Percentiles rank a stretch among this genome's conserved stretches.
These are phyloP conservation scores for Drosophila azteca DNA, from an alignment of 1,140 invertebrate species.

Conservation along the genomic window DNA sequence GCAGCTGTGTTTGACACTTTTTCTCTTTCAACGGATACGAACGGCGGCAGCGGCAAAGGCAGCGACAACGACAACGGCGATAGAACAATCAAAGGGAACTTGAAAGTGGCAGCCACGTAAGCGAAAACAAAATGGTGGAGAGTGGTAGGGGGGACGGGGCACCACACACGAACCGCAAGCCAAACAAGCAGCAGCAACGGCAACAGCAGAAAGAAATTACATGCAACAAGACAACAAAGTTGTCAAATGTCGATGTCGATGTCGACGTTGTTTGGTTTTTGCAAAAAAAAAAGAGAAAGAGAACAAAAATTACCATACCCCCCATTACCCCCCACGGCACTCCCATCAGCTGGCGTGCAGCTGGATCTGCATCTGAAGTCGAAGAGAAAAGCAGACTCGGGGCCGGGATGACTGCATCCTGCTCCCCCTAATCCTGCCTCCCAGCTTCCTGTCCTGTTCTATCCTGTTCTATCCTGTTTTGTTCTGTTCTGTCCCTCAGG, in stretches of 20 bases:
- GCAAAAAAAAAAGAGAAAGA: neutral
- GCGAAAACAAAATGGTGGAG: constrained; percentile 28
- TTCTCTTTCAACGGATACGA: constrained; percentile 14
- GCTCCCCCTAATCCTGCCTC: neutral
- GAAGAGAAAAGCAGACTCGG: constrained; percentile 4
- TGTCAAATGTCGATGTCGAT: constrained; percentile 34
- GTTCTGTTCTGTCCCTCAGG: neutral
- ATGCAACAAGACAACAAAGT: constrained; percentile 63
- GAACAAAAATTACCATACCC: constrained; percentile 30
- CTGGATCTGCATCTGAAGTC: neutral
- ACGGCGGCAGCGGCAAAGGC: neutral
- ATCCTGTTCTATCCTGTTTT: neutral
- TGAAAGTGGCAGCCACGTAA: constrained; percentile 54
- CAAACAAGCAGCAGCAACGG: constrained; percentile 67
- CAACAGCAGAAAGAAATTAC: constrained; percentile 69
- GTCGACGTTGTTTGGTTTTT: constrained; percentile 40
- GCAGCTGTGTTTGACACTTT: constrained; percentile 61
- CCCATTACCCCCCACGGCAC: neutral
- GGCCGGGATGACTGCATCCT: constrained; percentile 30
- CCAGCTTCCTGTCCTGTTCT: neutral
- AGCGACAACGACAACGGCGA: neutral
- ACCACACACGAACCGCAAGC: constrained; percentile 56
- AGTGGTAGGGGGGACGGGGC: neutral
- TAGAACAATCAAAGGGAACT: constrained; percentile 62
- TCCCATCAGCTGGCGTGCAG: too few relatives aligned